Evolutionary conservation across 1,140 invertebrate species (phyloP).

Genomic region (Megalopta genalis): DNA sequence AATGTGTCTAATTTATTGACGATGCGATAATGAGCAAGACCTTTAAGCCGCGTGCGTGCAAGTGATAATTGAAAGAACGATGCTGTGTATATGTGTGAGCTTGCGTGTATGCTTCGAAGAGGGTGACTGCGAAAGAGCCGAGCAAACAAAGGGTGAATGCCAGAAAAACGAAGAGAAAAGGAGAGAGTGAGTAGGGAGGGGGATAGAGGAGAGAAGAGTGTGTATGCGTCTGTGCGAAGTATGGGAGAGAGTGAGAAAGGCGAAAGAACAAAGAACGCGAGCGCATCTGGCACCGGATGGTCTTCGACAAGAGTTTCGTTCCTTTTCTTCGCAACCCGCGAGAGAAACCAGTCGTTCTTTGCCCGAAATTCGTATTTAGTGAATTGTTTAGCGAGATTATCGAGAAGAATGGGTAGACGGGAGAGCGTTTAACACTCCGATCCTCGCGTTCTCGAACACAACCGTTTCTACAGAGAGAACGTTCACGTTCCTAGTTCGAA

Average conservation of each 20-base stretch:
- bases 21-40: slow-evolving; percentile 57
- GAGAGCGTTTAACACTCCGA: not conserved
- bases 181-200: not conserved
- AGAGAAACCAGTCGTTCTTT: slow-evolving; percentile 1
- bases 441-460: not conserved
- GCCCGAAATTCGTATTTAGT: slow-evolving; percentile 1
- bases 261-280: slow-evolving; percentile 1
- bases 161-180: not conserved
- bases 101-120: not conserved
- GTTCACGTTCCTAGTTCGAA: not conserved
- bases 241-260: slow-evolving; percentile 10
- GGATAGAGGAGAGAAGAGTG: slow-evolving; percentile 6
- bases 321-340: not conserved
- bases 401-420: slow-evolving; percentile 3
- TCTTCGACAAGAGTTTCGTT: slow-evolving; percentile 4
- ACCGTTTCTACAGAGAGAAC: no score
- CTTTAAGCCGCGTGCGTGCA: slow-evolving; percentile 45
- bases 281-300: slow-evolving; percentile 20
- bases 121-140: slow-evolving; percentile 18
- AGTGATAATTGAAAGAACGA: slow-evolving; percentile 21
- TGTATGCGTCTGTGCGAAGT: not conserved
- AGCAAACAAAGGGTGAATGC: not conserved
- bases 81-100: slow-evolving; percentile 1
- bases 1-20: slow-evolving; percentile 71
- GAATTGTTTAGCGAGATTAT: not conserved